phyloP scores from a whole-genome alignment of 2,113 vertebrate species.

The Dendropsophus ebraccatus region DNA sequence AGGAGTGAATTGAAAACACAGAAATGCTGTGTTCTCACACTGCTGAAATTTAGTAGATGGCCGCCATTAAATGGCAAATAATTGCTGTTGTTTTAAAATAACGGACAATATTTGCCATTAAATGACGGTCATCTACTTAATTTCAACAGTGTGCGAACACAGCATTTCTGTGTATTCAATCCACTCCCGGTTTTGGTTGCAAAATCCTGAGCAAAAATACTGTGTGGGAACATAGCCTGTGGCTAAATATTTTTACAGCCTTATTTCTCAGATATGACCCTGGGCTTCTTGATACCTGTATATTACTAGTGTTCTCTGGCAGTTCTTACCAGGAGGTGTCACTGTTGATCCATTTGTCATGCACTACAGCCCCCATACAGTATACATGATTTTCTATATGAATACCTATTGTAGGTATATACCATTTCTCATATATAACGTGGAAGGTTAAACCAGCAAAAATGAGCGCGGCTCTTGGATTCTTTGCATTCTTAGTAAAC shows the following conservation, averaged over 20 bases:
- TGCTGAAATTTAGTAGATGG: too few relatives aligned
- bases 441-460: background rate
- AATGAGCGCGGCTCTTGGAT: slow-evolving; percentile 32
- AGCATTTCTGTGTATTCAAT: too few relatives aligned
- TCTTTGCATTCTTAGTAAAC: slow-evolving; percentile 50
- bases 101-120: too few relatives aligned
- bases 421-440: background rate
- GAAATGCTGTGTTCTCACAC: too few relatives aligned
- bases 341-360: slow-evolving; percentile 2
- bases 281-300: background rate
- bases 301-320: background rate
- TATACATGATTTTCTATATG: background rate
- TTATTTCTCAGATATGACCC: background rate
- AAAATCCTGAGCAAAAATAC: too few relatives aligned
- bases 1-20: too few relatives aligned
- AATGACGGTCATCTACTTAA: too few relatives aligned
- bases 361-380: background rate
- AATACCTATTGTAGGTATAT: background rate
- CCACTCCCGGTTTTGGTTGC: too few relatives aligned
- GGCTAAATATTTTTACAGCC: background rate
- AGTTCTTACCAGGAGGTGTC: slow-evolving; percentile 18
- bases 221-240: too few relatives aligned
- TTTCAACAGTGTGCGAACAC: too few relatives aligned
- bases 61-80: too few relatives aligned
- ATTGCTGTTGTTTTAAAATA: too few relatives aligned